Conservation (phyloP, 2,888 invertebrate species). For the Trachelus tabidus region DNA sequence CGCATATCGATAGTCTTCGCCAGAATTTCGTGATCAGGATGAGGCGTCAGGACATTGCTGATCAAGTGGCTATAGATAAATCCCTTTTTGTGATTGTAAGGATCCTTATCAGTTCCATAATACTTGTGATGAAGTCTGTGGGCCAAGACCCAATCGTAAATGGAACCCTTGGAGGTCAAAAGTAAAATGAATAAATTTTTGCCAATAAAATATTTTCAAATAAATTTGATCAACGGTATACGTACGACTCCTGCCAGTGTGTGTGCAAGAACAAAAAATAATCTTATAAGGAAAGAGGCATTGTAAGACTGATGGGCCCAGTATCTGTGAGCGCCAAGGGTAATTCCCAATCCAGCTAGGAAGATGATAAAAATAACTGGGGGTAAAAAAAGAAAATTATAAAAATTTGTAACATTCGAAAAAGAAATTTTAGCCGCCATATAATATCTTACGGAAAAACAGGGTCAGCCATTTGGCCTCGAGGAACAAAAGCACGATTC, state of each 20-base stretch:
- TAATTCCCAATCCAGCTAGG: conserved; percentile 81
- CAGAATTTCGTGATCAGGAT: conserved; percentile 74
- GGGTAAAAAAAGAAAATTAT: conserved; percentile 24
- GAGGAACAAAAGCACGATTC: conserved; percentile 71
- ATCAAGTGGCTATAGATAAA: conserved; percentile 85
- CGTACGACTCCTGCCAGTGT: conserved; percentile 89
- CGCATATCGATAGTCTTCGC: conserved; percentile 79
- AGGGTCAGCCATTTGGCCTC: conserved; percentile 74
- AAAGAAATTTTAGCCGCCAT: neutral
- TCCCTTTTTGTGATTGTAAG: conserved; percentile 82
- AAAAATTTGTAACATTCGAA: neutral
- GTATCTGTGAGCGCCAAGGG: conserved; percentile 91
- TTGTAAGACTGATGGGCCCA: conserved; percentile 92
- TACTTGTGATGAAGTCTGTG: conserved; percentile 87
- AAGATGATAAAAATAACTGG: conserved; percentile 74
- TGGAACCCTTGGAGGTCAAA: conserved; percentile 73
- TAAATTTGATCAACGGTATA: conserved; percentile 19
- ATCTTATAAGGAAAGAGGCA: conserved; percentile 76
- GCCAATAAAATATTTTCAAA: neutral
- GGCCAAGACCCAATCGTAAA: conserved; percentile 85
- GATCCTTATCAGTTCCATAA: conserved; percentile 82
- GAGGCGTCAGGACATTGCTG: conserved; percentile 76
- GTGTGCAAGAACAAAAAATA: conserved; percentile 85
- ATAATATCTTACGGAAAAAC: conserved; percentile 72
- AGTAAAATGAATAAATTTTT: neutral